Evolutionary conservation across 2,113 vertebrate species (phyloP).

Genomic region (Anarhynchus alexandrinus): DNA sequence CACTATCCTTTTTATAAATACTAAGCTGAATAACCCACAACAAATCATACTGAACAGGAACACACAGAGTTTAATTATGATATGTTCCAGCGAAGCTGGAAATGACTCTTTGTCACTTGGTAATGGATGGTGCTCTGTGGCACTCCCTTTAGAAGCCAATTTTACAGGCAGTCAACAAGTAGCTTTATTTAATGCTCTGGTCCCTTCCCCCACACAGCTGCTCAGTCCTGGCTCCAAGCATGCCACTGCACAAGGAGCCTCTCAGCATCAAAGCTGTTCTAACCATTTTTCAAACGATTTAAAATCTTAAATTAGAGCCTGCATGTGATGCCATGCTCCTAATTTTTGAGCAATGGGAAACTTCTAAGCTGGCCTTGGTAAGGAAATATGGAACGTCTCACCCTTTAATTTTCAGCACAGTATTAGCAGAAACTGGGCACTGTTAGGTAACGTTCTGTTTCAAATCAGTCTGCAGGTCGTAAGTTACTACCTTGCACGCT

Average conservation of each 20-base stretch:
- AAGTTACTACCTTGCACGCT: not conserved
- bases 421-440: not conserved
- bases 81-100: not conserved
- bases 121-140: not conserved
- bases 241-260: not conserved
- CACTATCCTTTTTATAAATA: not conserved
- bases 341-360: not conserved
- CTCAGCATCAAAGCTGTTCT: not conserved
- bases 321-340: not conserved
- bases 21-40: not conserved
- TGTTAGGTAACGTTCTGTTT: not conserved
- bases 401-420: not conserved
- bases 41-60: not conserved
- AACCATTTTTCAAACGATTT: not conserved
- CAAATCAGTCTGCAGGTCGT: not conserved
- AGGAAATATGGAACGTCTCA: not conserved
- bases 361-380: not conserved
- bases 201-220: conserved; percentile 49
- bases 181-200: conserved; percentile 36
- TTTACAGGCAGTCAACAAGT: conserved; percentile 40
- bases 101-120: not conserved
- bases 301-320: not conserved
- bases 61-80: not conserved
- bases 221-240: not conserved
- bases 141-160: conserved; percentile 36